Evolutionary conservation across 2,113 vertebrate species (phyloP).

Genomic region (Salminus brasiliensis): DNA sequence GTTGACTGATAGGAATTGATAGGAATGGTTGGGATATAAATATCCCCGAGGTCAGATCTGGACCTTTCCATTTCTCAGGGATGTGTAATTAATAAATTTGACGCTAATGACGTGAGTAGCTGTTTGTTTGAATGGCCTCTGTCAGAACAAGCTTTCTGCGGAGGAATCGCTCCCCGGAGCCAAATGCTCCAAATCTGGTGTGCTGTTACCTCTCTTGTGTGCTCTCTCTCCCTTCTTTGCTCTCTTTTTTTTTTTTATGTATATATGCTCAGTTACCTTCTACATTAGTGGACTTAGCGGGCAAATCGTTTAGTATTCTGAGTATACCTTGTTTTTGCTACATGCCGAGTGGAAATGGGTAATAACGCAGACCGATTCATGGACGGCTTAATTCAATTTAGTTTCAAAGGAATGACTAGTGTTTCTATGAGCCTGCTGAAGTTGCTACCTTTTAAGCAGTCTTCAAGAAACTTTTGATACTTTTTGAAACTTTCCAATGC

Average conservation of each 20-base stretch:
- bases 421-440: not conserved
- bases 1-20: constrained; percentile 11
- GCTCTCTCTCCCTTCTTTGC: constrained; percentile 1
- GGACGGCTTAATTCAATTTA: not conserved
- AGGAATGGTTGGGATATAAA: constrained; percentile 24
- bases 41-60: not conserved
- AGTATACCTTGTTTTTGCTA: constrained; percentile 3
- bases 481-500: too few species aligned
- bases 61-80: not conserved
- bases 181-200: not conserved
- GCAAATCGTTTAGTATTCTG: not conserved
- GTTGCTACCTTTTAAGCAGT: not conserved
- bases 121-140: constrained; percentile 8
- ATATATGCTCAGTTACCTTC: constrained; percentile 4
- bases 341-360: not conserved
- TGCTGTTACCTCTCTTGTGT: not conserved
- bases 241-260: not conserved
- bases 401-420: not conserved
- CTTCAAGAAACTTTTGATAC: too few species aligned
- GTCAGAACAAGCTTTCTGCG: not conserved
- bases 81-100: constrained; percentile 42
- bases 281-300: not conserved
- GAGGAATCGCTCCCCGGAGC: constrained; percentile 22
- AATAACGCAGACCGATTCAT: not conserved
- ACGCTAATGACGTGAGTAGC: not conserved